A percentile compares a stretch with the other conserved stretches of the same genome.
phyloP scores from a whole-genome alignment of 2,113 vertebrate genomes.

The Heteronetta atricapilla region DNA sequence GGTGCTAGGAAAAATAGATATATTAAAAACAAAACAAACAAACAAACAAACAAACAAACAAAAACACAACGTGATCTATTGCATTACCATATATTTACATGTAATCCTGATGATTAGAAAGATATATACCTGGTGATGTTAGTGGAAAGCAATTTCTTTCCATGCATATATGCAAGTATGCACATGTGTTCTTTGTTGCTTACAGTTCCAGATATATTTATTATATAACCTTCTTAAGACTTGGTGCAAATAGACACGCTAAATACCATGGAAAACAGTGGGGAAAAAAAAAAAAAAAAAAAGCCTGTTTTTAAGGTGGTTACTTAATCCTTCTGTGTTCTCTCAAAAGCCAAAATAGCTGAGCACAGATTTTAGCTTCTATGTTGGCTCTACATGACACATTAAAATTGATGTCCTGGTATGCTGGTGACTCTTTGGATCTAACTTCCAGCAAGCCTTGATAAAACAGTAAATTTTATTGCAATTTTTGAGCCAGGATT shows the following conservation, averaged over 20 bases:
- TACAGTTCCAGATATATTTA: not conserved
- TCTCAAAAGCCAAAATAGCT: slow-evolving; percentile 32
- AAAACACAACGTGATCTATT: not conserved
- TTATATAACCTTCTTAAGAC: not conserved
- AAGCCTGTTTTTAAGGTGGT: not conserved
- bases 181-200: not conserved
- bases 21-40: not conserved
- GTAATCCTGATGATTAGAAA: not conserved
- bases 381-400: not conserved
- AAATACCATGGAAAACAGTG: not conserved
- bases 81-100: not conserved
- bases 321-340: not conserved
- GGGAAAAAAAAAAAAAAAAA: not conserved
- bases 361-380: not conserved
- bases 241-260: not conserved
- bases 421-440: slow-evolving; percentile 41
- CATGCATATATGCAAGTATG: not conserved
- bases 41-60: no score
- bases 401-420: slow-evolving; percentile 37
- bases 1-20: not conserved
- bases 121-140: slow-evolving; percentile 9
- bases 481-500: not conserved
- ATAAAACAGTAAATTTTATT: slow-evolving; percentile 50
- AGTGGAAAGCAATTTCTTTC: not conserved
- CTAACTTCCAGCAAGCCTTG: slow-evolving; percentile 35